Percentiles rank a stretch among this genome's conserved stretches.
Evolutionary conservation across 2,113 vertebrate genomes (phyloP).

Genomic region (Oncorhynchus kisutch): DNA sequence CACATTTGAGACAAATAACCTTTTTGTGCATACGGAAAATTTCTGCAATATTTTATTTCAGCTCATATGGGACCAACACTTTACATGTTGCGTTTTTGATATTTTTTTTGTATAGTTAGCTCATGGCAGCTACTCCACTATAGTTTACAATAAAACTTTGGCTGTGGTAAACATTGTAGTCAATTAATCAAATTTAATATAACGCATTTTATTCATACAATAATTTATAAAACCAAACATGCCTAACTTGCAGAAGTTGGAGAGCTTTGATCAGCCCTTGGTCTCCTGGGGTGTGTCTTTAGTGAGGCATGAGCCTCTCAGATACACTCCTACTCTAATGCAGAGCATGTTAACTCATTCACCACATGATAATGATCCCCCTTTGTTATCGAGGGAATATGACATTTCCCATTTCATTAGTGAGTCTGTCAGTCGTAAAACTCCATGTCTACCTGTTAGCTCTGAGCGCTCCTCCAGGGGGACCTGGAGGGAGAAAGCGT

Average conservation of each 20-base stretch:
- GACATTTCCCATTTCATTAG: too few species aligned
- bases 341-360: neutral
- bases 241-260: too few species aligned
- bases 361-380: neutral
- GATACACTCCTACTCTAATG: neutral
- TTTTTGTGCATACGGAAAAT: too few species aligned
- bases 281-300: neutral
- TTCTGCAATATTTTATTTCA: too few species aligned
- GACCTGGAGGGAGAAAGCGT: neutral
- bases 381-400: neutral
- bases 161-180: neutral
- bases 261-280: neutral
- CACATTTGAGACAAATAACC: too few species aligned
- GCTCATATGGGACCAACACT: too few species aligned
- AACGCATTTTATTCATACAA: too few species aligned
- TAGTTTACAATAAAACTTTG: neutral
- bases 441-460: neutral
- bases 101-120: too few species aligned
- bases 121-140: neutral
- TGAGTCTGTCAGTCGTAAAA: neutral
- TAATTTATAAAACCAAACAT: too few species aligned
- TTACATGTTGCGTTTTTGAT: too few species aligned
- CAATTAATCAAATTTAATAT: neutral
- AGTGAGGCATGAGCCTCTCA: neutral
- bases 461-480: neutral